Evolutionary conservation across 2,888 invertebrate species (phyloP).

Genomic region (Dryomyza anilis): DNA sequence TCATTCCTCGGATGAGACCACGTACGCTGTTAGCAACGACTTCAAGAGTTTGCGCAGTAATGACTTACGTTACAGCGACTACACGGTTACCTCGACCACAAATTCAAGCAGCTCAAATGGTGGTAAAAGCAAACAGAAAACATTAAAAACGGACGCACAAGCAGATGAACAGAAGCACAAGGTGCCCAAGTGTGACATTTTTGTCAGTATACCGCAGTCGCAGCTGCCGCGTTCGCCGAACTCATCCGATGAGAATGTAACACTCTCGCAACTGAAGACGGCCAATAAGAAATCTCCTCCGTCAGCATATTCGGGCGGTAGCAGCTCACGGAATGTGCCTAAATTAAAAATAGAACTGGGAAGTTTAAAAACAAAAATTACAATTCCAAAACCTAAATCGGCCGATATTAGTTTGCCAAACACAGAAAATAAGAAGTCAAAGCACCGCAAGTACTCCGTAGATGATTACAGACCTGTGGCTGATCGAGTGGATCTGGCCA

Average conservation of each 20-base stretch:
- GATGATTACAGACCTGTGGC: conserved; percentile 40
- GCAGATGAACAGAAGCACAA: not conserved
- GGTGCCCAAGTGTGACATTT: conserved; percentile 50
- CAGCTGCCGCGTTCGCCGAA: conserved; percentile 50
- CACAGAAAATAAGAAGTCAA: conserved; percentile 32
- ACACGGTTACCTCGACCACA: conserved; percentile 43
- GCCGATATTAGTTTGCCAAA: conserved; percentile 42
- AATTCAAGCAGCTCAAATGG: not conserved
- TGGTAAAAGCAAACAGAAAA: conserved; percentile 10
- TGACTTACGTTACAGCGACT: conserved; percentile 57
- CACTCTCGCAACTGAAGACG: conserved; percentile 53
- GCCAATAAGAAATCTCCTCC: conserved; percentile 51
- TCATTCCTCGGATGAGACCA: conserved; percentile 34
- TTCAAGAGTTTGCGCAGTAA: conserved; percentile 61
- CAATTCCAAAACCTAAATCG: conserved; percentile 49
- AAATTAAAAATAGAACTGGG: conserved; percentile 57
- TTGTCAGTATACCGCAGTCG: conserved; percentile 58
- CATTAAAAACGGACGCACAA: not conserved
- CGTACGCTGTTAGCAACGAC: conserved; percentile 45
- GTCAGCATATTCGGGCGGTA: not conserved
- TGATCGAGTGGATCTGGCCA: conserved; percentile 53
- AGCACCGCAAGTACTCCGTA: conserved; percentile 44
- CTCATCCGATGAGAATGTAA: conserved; percentile 51
- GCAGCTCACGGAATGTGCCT: conserved; percentile 45
- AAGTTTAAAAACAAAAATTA: conserved; percentile 53